phyloP scores from a whole-genome alignment of 2,113 vertebrate species.

The Epinephelus moara region DNA sequence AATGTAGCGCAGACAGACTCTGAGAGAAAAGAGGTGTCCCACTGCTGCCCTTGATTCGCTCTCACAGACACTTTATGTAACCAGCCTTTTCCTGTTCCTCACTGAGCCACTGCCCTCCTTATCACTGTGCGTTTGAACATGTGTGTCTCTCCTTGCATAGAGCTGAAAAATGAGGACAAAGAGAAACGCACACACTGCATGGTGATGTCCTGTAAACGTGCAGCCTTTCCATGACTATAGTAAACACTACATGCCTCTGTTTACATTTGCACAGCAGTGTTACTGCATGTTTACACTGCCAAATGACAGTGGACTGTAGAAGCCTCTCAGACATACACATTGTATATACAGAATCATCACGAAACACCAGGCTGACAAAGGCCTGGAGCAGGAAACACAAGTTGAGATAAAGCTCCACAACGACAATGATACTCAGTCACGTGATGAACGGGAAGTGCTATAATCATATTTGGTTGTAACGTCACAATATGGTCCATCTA shows the following conservation, averaged over 20 bases:
- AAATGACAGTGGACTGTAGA: conserved; percentile 15
- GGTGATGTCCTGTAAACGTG: conserved; percentile 15
- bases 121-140: neutral
- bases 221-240: conserved; percentile 28
- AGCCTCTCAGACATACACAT: neutral
- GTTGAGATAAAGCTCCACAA: conserved; percentile 50
- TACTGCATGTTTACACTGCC: conserved; percentile 15
- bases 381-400: conserved; percentile 57
- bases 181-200: neutral
- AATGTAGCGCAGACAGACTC: conserved; percentile 3
- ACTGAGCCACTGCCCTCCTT: conserved; percentile 51
- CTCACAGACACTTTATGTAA: conserved; percentile 51
- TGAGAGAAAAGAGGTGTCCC: conserved; percentile 29
- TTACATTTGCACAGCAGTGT: conserved; percentile 32
- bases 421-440: conserved; percentile 38
- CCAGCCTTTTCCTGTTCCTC: conserved; percentile 45
- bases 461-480: conserved; percentile 55
- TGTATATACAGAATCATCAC: neutral
- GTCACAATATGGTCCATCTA: conserved; percentile 40
- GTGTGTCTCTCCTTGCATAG: conserved; percentile 4
- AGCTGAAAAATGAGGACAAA: neutral
- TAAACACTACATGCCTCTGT: conserved; percentile 56
- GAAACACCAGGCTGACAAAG: conserved; percentile 1
- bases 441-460: conserved; percentile 63
- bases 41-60: conserved; percentile 29